A percentile compares a stretch with the other conserved stretches of the same genome.
These are phyloP conservation scores for Halichoeres trimaculatus DNA, from an alignment of 2,113 vertebrate genomes.

Conservation along the genomic window DNA sequence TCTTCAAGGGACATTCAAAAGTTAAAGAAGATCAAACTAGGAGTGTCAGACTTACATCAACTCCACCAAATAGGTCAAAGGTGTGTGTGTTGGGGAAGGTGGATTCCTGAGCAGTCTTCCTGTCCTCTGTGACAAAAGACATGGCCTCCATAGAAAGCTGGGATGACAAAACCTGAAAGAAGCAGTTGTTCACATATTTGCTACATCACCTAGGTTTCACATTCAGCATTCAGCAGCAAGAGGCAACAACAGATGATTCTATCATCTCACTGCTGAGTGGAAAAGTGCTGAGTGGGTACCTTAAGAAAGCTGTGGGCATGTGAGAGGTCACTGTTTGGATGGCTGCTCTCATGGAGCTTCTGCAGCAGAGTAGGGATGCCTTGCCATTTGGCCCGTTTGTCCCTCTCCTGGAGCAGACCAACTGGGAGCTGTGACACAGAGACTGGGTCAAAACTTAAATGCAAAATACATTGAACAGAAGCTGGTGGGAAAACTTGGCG, in stretches of 20 bases:
- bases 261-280: neutral
- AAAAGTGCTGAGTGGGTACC: conserved; percentile 78
- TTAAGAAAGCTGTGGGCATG: conserved; percentile 94
- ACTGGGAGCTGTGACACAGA: conserved; percentile 87
- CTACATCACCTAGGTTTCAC: neutral
- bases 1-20: neutral
- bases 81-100: conserved; percentile 96
- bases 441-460: conserved; percentile 2
- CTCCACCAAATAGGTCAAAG: conserved; percentile 98
- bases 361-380: conserved; percentile 93
- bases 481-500: too few relatives aligned
- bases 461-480: neutral
- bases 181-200: neutral
- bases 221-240: neutral
- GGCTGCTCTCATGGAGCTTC: conserved; percentile 92
- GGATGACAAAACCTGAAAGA: conserved; percentile 91
- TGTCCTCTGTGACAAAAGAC: conserved; percentile 96
- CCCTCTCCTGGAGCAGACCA: conserved; percentile 91
- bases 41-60: conserved; percentile 89
- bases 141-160: conserved; percentile 98
- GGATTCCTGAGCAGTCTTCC: conserved; percentile 93
- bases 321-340: conserved; percentile 94
- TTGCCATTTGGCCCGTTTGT: conserved; percentile 95
- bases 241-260: neutral
- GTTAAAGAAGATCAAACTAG: neutral